A percentile compares a stretch with the other conserved stretches of the same genome.
Conservation (phyloP, 2,888 invertebrate genomes). For the Andrena flavipes region DNA sequence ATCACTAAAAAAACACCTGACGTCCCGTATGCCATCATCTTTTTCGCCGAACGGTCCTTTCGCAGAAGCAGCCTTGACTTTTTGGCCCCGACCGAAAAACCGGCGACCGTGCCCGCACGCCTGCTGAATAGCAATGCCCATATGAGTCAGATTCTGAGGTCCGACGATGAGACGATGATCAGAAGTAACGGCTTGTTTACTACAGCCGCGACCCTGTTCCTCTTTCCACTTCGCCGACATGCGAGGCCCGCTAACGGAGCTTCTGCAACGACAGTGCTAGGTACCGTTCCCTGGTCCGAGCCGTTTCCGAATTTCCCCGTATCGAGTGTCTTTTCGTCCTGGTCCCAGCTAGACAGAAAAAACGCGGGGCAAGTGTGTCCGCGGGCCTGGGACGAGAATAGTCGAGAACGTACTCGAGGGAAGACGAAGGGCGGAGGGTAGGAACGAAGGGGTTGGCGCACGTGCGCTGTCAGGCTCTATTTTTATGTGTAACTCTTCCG, state of each 20-base stretch:
- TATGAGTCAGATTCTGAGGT: slow-evolving; percentile 51
- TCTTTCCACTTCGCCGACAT: slow-evolving; percentile 22
- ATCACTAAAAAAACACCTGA: background rate
- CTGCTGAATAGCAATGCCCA: slow-evolving; percentile 56
- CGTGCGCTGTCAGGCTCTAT: slow-evolving; percentile 69
- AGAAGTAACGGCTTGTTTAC: slow-evolving; percentile 52
- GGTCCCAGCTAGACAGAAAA: slow-evolving; percentile 3
- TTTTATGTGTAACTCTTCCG: slow-evolving; percentile 66
- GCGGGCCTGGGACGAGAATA: slow-evolving; percentile 58
- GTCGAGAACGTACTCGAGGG: slow-evolving; percentile 41
- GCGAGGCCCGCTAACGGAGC: slow-evolving; percentile 25
- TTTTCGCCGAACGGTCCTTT: slow-evolving; percentile 56
- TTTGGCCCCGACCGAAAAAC: slow-evolving; percentile 47
- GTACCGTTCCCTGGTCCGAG: background rate
- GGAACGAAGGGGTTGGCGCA: slow-evolving; percentile 37
- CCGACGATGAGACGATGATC: slow-evolving; percentile 4
- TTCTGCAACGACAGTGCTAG: background rate
- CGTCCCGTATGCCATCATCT: slow-evolving; percentile 31
- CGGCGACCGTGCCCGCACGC: slow-evolving; percentile 25
- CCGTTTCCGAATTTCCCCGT: background rate
- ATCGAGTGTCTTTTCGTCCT: background rate
- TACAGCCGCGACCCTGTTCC: slow-evolving; percentile 40
- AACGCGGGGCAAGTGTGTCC: slow-evolving; percentile 27
- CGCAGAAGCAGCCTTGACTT: slow-evolving; percentile 60
- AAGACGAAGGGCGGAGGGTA: slow-evolving; percentile 6